Conservation (phyloP, 2,113 vertebrate species). For the Podarcis cretensis region DNA sequence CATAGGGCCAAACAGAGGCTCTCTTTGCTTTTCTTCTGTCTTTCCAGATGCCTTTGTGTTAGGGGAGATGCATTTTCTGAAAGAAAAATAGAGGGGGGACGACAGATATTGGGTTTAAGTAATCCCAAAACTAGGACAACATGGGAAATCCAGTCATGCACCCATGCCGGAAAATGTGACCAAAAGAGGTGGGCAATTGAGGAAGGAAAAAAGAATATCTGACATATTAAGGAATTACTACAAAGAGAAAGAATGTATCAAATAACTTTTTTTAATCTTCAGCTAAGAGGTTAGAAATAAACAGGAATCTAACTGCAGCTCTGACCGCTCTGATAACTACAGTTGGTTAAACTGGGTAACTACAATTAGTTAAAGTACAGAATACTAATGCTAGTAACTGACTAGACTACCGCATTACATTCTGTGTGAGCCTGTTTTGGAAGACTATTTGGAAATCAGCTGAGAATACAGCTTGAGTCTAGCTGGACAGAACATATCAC, state of each 20-base stretch:
- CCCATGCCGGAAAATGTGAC: conserved; percentile 3
- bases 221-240: background rate
- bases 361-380: no score
- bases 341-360: background rate
- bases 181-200: background rate
- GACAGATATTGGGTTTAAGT: background rate
- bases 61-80: conserved; percentile 38
- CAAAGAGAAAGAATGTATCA: background rate
- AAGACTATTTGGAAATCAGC: background rate
- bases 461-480: background rate
- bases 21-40: conserved; percentile 48
- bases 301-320: background rate
- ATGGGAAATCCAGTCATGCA: background rate
- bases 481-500: background rate
- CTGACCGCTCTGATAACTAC: background rate
- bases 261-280: background rate
- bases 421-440: background rate
- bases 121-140: background rate
- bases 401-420: background rate
- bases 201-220: background rate
- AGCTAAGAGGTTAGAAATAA: background rate
- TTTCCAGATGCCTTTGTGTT: conserved; percentile 55
- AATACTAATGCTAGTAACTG: background rate
- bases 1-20: conserved; percentile 50
- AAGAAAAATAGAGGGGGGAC: conserved; percentile 7